A percentile compares a stretch with the other conserved stretches of the same genome.
These are phyloP conservation scores for Anisognathus igniventris DNA, from an alignment of 2,797 vertebrate species.

Conservation along the genomic window DNA sequence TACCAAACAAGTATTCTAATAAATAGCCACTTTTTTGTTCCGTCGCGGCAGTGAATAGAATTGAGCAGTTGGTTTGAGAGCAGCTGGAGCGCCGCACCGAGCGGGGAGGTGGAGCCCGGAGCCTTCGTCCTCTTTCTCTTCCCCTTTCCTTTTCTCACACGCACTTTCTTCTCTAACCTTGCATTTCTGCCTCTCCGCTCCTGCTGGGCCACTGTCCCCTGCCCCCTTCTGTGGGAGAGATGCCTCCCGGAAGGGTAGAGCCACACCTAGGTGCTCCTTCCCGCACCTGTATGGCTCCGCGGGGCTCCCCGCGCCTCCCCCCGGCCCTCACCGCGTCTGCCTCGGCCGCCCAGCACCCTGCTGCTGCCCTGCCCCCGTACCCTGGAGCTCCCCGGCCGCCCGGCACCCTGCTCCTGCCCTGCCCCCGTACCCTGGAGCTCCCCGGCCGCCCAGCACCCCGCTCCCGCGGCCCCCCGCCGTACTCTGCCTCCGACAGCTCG, in stretches of 20 bases:
- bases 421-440: not conserved
- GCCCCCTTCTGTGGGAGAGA: not conserved
- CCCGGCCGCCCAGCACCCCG: not conserved
- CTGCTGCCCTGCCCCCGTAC: not conserved
- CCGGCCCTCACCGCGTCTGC: not conserved
- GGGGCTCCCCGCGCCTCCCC: not conserved
- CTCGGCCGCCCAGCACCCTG: not conserved
- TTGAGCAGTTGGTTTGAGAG: constrained; percentile 91
- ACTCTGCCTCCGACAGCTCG: not conserved
- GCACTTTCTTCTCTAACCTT: not conserved
- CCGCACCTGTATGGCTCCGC: not conserved
- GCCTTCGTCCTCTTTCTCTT: constrained; percentile 70
- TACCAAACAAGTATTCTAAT: constrained; percentile 98
- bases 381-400: not conserved
- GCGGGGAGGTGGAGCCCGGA: constrained; percentile 84
- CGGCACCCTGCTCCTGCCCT: not conserved
- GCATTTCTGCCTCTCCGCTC: not conserved
- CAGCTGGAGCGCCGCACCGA: constrained; percentile 88
- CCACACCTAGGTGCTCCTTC: not conserved
- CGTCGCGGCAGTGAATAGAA: constrained; percentile 90
- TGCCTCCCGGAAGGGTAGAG: not conserved
- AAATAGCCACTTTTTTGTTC: constrained; percentile 96
- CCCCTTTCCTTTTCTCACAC: not conserved
- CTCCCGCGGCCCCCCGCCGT: too few species aligned
- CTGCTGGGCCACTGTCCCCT: not conserved